Percentiles rank a stretch among this genome's conserved stretches.
phyloP scores from a whole-genome alignment of 2,113 vertebrate genomes.

The Stictonetta naevosa region DNA sequence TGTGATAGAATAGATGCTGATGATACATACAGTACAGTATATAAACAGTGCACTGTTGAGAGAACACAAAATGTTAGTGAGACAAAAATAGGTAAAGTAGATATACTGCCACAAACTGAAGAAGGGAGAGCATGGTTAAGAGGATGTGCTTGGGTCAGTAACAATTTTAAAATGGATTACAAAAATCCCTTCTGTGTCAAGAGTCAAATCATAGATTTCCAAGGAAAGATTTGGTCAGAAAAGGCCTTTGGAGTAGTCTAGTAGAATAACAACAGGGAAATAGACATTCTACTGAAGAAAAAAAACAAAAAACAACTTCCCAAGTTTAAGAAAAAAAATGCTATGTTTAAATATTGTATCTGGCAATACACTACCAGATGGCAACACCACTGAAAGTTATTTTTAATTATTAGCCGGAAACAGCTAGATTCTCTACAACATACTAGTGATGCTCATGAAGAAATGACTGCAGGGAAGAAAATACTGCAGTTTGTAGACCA shows the following conservation, averaged over 20 bases:
- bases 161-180: neutral
- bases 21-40: neutral
- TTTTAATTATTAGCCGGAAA: neutral
- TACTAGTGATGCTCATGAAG: neutral
- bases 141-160: neutral
- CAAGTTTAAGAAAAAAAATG: neutral
- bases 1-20: neutral
- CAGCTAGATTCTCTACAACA: neutral
- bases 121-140: neutral
- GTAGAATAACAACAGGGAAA: neutral
- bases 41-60: neutral
- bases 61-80: neutral
- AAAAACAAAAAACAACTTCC: neutral
- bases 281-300: neutral
- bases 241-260: neutral
- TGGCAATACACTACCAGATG: neutral
- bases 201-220: neutral
- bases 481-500: neutral
- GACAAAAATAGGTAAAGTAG: neutral
- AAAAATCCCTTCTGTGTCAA: neutral
- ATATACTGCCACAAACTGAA: neutral
- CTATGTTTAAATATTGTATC: neutral
- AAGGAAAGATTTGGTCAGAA: neutral
- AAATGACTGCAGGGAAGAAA: neutral
- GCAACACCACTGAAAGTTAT: neutral